These are phyloP conservation scores for Chymomyza costata DNA, from an alignment of 1,140 invertebrate genomes.

Conservation along the genomic window DNA sequence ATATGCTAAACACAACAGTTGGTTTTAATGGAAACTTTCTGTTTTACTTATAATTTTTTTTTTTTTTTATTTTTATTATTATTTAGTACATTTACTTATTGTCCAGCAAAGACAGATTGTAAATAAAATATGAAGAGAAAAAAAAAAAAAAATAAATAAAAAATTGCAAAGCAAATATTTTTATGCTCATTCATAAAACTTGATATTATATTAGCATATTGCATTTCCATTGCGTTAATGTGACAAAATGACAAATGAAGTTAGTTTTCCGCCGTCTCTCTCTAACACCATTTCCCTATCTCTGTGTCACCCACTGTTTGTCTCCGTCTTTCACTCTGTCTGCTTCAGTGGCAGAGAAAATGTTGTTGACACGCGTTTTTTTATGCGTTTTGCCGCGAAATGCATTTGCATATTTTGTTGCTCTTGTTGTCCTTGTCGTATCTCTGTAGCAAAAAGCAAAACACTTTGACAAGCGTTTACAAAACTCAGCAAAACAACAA, in stretches of 20 bases:
- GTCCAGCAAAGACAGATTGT: no score
- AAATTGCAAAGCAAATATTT: slow-evolving; percentile 50
- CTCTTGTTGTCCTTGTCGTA: slow-evolving; percentile 13
- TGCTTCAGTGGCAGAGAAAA: neutral
- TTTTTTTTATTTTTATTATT: no score
- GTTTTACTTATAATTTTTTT: no score
- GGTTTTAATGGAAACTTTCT: no score
- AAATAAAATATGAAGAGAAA: neutral
- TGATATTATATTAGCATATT: slow-evolving; percentile 71
- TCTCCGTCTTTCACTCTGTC: neutral
- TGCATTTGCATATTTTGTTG: slow-evolving; percentile 46
- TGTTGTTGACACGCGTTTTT: slow-evolving; percentile 30
- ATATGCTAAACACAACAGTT: no score
- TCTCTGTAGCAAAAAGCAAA: slow-evolving; percentile 53
- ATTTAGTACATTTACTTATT: no score
- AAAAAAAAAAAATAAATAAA: no score
- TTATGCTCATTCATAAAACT: slow-evolving; percentile 64
- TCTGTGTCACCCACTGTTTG: neutral
- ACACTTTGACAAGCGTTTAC: slow-evolving; percentile 70
- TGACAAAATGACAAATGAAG: slow-evolving; percentile 73
- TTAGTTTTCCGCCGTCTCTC: slow-evolving; percentile 29
- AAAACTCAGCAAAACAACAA: slow-evolving; percentile 53
- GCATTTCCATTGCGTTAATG: slow-evolving; percentile 72
- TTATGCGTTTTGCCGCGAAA: slow-evolving; percentile 57
- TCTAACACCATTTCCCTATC: no score